These are phyloP conservation scores for Gallinago undulata DNA, from an alignment of 2,113 vertebrate species.

Conservation along the genomic window DNA sequence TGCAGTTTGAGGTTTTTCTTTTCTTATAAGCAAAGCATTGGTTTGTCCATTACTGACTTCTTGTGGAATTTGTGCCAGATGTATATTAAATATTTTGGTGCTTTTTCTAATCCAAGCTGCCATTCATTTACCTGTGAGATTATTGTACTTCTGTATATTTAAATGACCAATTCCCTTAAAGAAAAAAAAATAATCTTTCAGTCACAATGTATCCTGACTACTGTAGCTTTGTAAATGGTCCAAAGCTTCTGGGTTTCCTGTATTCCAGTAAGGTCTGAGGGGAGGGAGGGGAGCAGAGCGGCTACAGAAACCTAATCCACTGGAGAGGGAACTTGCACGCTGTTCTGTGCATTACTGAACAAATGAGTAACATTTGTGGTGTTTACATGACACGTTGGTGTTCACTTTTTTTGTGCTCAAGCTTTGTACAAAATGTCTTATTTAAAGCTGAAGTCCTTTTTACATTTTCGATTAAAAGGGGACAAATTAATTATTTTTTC, in stretches of 20 bases:
- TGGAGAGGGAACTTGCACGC: neutral
- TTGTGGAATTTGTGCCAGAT: constrained; percentile 72
- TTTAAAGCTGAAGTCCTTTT: constrained; percentile 69
- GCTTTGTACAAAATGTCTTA: constrained; percentile 68
- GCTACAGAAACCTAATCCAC: neutral
- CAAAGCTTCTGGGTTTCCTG: constrained; percentile 53
- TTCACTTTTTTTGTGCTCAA: constrained; percentile 62
- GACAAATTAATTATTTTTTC: constrained; percentile 61
- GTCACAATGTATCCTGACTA: constrained; percentile 33
- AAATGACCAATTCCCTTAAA: constrained; percentile 30
- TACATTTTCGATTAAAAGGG: constrained; percentile 71
- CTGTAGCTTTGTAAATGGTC: constrained; percentile 57
- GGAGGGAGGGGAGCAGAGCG: neutral
- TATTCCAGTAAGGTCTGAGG: constrained; percentile 32
- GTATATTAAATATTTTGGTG: constrained; percentile 75
- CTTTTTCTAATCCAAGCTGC: constrained; percentile 69
- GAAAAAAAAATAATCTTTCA: neutral
- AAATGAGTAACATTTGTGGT: constrained; percentile 40
- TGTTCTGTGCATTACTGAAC: constrained; percentile 21
- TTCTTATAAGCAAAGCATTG: constrained; percentile 51
- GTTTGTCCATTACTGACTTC: constrained; percentile 62
- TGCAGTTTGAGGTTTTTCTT: constrained; percentile 45
- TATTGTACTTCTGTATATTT: constrained; percentile 59
- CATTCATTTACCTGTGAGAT: constrained; percentile 59
- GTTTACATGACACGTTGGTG: constrained; percentile 57